Conservation (phyloP, 2,888 invertebrate genomes). For the Eudasyphora cyanicolor region DNA sequence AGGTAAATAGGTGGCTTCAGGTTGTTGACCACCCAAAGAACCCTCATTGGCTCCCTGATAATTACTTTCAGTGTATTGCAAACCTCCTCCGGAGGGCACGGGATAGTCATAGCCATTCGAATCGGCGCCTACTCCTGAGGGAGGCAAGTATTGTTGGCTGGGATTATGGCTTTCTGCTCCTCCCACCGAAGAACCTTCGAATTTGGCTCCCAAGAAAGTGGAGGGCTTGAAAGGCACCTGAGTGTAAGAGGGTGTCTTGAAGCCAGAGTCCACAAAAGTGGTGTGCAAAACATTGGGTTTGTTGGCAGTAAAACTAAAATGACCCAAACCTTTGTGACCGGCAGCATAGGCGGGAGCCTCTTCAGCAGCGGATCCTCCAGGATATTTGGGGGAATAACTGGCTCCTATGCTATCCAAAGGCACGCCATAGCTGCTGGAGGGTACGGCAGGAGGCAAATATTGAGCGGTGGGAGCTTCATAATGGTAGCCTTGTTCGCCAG, state of each 20-base stretch:
- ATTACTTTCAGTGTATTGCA: constrained; percentile 68
- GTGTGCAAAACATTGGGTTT: constrained; percentile 75
- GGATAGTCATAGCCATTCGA: constrained; percentile 71
- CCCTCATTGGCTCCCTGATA: constrained; percentile 67
- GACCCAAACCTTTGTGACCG: constrained; percentile 78
- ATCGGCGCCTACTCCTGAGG: constrained; percentile 46
- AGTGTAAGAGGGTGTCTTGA: constrained; percentile 48
- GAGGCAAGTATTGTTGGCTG: constrained; percentile 68
- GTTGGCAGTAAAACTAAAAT: constrained; percentile 74
- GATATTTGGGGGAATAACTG: constrained; percentile 63
- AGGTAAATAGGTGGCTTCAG: constrained; percentile 71
- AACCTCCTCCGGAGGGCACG: constrained; percentile 51
- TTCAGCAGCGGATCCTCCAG: constrained; percentile 29
- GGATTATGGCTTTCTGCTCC: constrained; percentile 65
- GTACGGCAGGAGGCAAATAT: constrained; percentile 37
- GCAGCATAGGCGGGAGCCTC: constrained; percentile 74
- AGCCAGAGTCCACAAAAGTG: constrained; percentile 65
- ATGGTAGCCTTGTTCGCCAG: constrained; percentile 28
- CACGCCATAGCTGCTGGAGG: constrained; percentile 60
- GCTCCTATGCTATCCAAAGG: constrained; percentile 48
- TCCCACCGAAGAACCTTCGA: constrained; percentile 67
- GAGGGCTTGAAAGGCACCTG: constrained; percentile 78
- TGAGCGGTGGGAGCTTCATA: constrained; percentile 46
- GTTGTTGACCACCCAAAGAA: constrained; percentile 70
- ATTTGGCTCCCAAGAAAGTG: constrained; percentile 75